Percentiles rank a stretch among this genome's conserved stretches.
phyloP scores from a whole-genome alignment of 2,888 invertebrate species.

The Branchellion lobata region DNA sequence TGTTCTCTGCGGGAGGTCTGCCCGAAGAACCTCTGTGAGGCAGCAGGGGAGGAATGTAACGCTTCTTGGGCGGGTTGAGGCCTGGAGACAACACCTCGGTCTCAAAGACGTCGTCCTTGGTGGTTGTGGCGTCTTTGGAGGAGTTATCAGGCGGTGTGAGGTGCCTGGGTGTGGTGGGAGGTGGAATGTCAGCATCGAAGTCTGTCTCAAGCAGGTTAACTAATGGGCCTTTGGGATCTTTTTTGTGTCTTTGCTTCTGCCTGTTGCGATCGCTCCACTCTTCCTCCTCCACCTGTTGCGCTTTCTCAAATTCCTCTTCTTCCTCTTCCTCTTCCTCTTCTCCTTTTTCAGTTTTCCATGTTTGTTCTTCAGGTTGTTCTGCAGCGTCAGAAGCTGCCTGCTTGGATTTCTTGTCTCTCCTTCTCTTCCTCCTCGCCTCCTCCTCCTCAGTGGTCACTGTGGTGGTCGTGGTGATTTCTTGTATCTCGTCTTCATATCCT shows the following conservation, averaged over 20 bases:
- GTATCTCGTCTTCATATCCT: background rate
- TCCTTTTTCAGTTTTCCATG: background rate
- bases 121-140: background rate
- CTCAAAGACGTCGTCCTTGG: background rate
- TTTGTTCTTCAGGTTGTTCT: background rate
- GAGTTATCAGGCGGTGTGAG: background rate
- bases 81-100: conserved; percentile 7
- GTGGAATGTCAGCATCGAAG: conserved; percentile 7
- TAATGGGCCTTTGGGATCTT: background rate
- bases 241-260: too few relatives aligned
- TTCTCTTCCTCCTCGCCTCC: background rate
- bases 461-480: conserved; percentile 9
- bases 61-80: conserved; percentile 15
- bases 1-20: background rate
- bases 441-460: background rate
- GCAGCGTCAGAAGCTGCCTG: too few relatives aligned
- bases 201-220: conserved; percentile 30
- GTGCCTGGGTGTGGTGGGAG: background rate
- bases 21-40: background rate
- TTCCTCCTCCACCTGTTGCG: too few relatives aligned
- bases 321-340: background rate
- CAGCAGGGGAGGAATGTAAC: conserved; percentile 15
- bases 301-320: conserved; percentile 6
- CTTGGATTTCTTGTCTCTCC: background rate
- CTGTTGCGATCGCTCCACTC: background rate